Percentiles rank a stretch among this genome's conserved stretches.
phyloP scores from a whole-genome alignment of 2,888 invertebrate genomes.

The Hermaeophaga mercurialis region DNA sequence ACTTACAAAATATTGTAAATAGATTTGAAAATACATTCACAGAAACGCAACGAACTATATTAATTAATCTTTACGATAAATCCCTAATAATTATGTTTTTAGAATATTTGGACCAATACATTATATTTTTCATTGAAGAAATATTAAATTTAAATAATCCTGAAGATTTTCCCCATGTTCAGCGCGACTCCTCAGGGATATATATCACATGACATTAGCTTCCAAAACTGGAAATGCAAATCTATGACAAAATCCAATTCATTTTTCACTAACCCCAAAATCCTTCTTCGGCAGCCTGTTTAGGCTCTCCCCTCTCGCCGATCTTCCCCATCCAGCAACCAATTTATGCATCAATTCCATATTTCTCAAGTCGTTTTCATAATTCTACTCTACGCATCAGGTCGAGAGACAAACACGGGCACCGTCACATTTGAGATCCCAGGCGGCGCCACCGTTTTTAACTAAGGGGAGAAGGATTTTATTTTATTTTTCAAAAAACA shows the following conservation, averaged over 20 bases:
- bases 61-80: no score
- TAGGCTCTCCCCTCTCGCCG: constrained; percentile 16
- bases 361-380: constrained; percentile 60
- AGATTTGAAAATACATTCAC: no score
- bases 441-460: no score
- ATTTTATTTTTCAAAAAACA: no score
- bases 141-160: no score
- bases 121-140: no score
- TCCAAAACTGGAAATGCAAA: constrained; percentile 20
- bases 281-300: constrained; percentile 29
- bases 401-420: constrained; percentile 50
- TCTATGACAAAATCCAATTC: constrained; percentile 27
- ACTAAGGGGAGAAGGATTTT: no score
- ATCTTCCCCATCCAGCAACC: constrained; percentile 35
- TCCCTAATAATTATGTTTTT: no score
- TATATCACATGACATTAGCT: constrained; percentile 19
- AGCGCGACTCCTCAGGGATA: neutral
- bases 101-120: no score
- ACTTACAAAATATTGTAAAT: no score
- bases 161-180: no score
- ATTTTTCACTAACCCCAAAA: constrained; percentile 28
- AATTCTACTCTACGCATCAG: constrained; percentile 60
- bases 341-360: constrained; percentile 60
- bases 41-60: no score
- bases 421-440: constrained; percentile 21